phyloP scores from a whole-genome alignment of 2,113 vertebrate species.

The Hypanus sabinus region DNA sequence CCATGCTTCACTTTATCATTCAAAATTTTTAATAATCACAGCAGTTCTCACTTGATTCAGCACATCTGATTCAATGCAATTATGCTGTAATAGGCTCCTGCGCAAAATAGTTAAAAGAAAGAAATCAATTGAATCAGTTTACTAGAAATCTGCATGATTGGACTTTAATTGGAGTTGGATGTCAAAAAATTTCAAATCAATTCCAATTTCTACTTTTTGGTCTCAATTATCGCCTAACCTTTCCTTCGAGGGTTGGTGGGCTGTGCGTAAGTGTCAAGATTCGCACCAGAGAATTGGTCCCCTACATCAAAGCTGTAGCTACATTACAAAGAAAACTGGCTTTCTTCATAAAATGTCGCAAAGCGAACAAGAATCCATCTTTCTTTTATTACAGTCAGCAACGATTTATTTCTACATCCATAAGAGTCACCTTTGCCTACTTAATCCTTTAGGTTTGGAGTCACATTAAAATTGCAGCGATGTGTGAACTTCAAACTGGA shows the following conservation, averaged over 20 bases:
- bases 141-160: background rate
- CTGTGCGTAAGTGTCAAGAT: background rate
- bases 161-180: background rate
- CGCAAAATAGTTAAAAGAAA: background rate
- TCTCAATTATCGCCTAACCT: background rate
- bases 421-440: background rate
- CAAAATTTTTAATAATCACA: background rate
- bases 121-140: background rate
- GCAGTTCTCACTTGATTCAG: background rate
- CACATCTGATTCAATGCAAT: background rate
- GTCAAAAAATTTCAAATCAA: background rate
- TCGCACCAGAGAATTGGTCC: background rate
- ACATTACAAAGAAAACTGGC: background rate
- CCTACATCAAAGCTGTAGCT: background rate
- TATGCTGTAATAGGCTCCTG: background rate
- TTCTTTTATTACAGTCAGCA: background rate
- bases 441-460: background rate
- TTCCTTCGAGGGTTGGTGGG: too few species aligned
- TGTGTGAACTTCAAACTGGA: background rate
- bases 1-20: background rate
- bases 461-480: background rate
- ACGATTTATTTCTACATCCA: background rate
- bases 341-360: background rate
- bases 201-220: background rate
- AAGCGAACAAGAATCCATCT: background rate